Base-by-base conservation (phyloP, 1,140 invertebrate species). In the Anastrepha ludens region DNA sequence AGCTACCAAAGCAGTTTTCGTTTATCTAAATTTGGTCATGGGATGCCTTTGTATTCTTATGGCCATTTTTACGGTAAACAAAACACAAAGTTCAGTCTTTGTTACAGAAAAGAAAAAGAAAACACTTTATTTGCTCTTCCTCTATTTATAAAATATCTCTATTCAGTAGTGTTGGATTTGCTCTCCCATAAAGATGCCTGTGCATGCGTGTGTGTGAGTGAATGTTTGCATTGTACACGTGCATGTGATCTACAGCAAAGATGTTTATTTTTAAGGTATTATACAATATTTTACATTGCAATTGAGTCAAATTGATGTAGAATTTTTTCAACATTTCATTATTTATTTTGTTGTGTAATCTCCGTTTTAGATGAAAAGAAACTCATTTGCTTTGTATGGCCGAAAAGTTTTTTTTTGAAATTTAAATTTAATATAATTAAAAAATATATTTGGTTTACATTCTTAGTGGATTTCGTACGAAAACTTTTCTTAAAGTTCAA, bases 261-360 rank as follows among this genome's bases (percentile, higher is more conserved):
- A 81, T 81, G 29, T 81, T 81, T 81, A 81, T 81, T 81, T 74
- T 81, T 55, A 39, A 20, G 47, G n/a, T 81, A 81, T 81, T 81
- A 81, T 58, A 58, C n/a, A 81, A 81, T 55, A 81, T 81, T 81
- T 81, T 50, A 8, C 44, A 20, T 81, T 50, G 44, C 74, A 29
- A 81, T 81, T 20, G 47, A 44, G 74, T 81, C 74, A 81, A 81
- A 9, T 81, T 58, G 9, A 11, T 81, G 20, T 20, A n/a, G 29
- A n/a, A 64, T 17, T 17, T 13, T 64, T 64, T 64, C 5, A 15
- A 5, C 29, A 29, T 29, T 29, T 29, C 29, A 29, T 29, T 29
- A 13, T 17, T 17, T 17, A 64, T 64, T n/a, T 64, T n/a, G 60
- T 64, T 13, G 8, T 64, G 60, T 64, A 5, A 17, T 17, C 17